Conservation (phyloP, 2,888 invertebrate species). For the Drosophila affinis region DNA sequence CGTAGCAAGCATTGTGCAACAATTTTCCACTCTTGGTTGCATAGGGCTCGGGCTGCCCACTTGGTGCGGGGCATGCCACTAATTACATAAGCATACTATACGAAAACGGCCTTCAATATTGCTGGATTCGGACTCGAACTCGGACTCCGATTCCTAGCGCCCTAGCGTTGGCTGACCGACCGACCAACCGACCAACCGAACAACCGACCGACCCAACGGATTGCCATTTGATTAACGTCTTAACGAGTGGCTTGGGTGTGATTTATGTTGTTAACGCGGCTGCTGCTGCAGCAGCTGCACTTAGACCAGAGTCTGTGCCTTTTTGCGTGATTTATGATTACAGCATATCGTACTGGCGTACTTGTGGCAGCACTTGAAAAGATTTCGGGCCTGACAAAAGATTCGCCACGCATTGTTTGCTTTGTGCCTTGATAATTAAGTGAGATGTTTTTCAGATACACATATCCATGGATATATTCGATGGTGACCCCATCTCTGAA, state of each 20-base stretch:
- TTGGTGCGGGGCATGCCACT: slow-evolving; percentile 34
- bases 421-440: slow-evolving; percentile 32
- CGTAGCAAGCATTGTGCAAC: slow-evolving; percentile 45
- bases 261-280: slow-evolving; percentile 59
- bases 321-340: slow-evolving; percentile 74
- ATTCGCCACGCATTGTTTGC: slow-evolving; percentile 72
- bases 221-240: slow-evolving; percentile 76
- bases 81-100: slow-evolving; percentile 72
- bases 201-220: slow-evolving; percentile 47
- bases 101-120: slow-evolving; percentile 68
- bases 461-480: too few species aligned
- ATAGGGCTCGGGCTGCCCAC: background rate
- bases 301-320: slow-evolving; percentile 31
- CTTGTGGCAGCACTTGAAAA: slow-evolving; percentile 42
- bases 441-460: slow-evolving; percentile 24
- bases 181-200: background rate
- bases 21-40: slow-evolving; percentile 26
- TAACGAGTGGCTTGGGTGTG: slow-evolving; percentile 69
- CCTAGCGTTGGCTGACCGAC: slow-evolving; percentile 27
- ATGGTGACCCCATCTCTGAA: too few species aligned
- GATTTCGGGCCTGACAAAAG: slow-evolving; percentile 65
- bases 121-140: slow-evolving; percentile 36
- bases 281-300: slow-evolving; percentile 29
- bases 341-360: slow-evolving; percentile 25
- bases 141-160: slow-evolving; percentile 35